Evolutionary conservation across 23 tunicate genomes (phyloP), one percentile per base, ranked within the genome.

Genomic region (Halocynthia roretzi): DNA sequence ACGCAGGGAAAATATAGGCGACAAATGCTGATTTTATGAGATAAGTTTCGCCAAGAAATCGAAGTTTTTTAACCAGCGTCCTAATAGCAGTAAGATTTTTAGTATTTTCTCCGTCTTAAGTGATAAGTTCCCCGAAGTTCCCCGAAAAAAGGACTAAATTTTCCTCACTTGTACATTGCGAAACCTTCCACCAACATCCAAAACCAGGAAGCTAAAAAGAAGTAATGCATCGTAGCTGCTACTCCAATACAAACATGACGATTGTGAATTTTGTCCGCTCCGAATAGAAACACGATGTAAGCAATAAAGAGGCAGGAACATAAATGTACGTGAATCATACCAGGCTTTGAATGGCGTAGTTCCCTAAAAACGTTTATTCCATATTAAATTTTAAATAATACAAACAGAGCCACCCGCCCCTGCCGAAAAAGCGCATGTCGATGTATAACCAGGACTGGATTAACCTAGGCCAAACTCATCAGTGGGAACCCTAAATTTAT

Each of bases 151-250:
- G 44, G 44, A 31, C 44, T 31, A 31, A 31, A 31, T 31, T 31
- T 31, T 4, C 44, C 78, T 67, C 4, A 80, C 84, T 71, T 80
- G 77, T 70, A 80, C 84, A 80, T 80, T 50, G 84, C 68, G 7
- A 80, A 14, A 6, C 84, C 84, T 10, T 80, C 70, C 7, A 62
- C 80, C 56, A 80, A 62, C 84, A 80, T 80, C 84, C 84, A 80
- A 6, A 80, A 8, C 84, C 84, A 80, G 7, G 70, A 67, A 50
- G 77, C 53, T 7, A 80, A 77, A 52, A 80, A 20, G 52, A 80
- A 80, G 53, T 70, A 80, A 18, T 80, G 84, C 8, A 54, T 71
- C 15, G 54, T 22, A 0, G 84, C 84, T 12, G 84, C 84, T 6
- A 80, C 54, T 0, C 19, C 62, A 55, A 80, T 71, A 53, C 84